Evolutionary conservation across 2,113 vertebrate species (phyloP).

Genomic region (Electrona antarctica): DNA sequence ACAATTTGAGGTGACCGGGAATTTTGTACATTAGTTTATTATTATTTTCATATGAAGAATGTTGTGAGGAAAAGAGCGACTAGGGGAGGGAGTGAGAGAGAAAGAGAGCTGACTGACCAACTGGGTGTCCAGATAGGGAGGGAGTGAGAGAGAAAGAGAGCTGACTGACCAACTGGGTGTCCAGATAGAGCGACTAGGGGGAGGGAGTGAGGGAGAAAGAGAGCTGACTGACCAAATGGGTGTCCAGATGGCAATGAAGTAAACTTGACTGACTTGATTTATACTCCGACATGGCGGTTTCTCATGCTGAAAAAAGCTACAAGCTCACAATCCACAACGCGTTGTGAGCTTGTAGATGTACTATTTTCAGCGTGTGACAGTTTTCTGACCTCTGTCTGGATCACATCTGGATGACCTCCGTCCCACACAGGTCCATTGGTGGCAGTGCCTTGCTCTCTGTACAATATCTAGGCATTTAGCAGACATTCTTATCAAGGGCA

Average conservation of each 20-base stretch:
- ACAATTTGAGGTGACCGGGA: neutral
- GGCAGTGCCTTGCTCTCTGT: slow-evolving; percentile 15
- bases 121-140: neutral
- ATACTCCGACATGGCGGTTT: too few relatives aligned
- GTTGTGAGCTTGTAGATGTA: too few relatives aligned
- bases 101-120: neutral
- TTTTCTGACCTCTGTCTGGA: too few relatives aligned
- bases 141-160: neutral
- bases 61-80: neutral
- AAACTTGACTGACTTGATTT: too few relatives aligned
- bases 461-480: too few relatives aligned
- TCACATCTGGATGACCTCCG: slow-evolving; percentile 49
- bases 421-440: slow-evolving; percentile 25
- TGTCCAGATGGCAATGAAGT: too few relatives aligned
- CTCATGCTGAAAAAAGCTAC: too few relatives aligned
- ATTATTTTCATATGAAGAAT: too few relatives aligned
- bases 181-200: neutral
- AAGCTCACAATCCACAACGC: too few relatives aligned
- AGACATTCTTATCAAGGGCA: too few relatives aligned
- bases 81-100: neutral
- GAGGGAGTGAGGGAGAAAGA: neutral
- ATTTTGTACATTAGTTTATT: neutral
- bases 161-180: neutral
- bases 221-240: neutral
- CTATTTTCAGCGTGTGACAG: too few relatives aligned